These are phyloP conservation scores for Vanessa tameamea DNA, from an alignment of 1,140 invertebrate genomes.

Conservation along the genomic window DNA sequence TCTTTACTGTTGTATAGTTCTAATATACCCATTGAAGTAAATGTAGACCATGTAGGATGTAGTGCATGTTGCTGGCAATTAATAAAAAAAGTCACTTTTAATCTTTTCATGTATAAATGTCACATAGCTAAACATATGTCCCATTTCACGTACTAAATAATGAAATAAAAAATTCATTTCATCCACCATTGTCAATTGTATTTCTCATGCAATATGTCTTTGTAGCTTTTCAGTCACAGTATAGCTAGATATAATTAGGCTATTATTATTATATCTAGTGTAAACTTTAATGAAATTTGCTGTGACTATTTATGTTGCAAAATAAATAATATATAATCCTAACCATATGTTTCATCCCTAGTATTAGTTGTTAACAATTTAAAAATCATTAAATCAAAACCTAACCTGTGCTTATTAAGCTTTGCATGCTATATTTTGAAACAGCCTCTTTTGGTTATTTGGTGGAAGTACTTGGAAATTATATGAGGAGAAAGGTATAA, in stretches of 20 bases:
- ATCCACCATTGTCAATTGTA: not conserved
- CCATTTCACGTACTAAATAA: too few species aligned
- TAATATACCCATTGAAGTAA: slow-evolving; percentile 5
- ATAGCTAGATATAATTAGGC: not conserved
- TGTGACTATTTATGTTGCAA: not conserved
- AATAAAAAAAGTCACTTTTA: not conserved
- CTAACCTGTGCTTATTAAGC: slow-evolving; percentile 43
- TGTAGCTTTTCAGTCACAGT: not conserved
- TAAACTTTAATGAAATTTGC: not conserved
- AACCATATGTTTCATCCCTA: slow-evolving; percentile 1
- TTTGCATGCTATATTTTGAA: slow-evolving; percentile 75
- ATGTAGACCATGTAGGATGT: not conserved
- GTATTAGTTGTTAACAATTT: slow-evolving; percentile 16
- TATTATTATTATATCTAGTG: not conserved
- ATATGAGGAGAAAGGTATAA: slow-evolving; percentile 20
- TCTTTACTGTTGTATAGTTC: slow-evolving; percentile 6
- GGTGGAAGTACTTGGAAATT: slow-evolving; percentile 39
- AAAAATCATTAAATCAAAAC: not conserved
- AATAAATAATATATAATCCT: not conserved
- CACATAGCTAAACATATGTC: too few species aligned
- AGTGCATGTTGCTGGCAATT: not conserved
- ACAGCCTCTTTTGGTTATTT: slow-evolving; percentile 79
- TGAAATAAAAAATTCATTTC: too few species aligned
- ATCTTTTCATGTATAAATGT: too few species aligned
- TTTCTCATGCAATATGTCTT: slow-evolving; percentile 7